Percentiles rank a stretch among this genome's conserved stretches.
Conservation (phyloP, 2,888 invertebrate species). For the Sussaba pulchella region DNA sequence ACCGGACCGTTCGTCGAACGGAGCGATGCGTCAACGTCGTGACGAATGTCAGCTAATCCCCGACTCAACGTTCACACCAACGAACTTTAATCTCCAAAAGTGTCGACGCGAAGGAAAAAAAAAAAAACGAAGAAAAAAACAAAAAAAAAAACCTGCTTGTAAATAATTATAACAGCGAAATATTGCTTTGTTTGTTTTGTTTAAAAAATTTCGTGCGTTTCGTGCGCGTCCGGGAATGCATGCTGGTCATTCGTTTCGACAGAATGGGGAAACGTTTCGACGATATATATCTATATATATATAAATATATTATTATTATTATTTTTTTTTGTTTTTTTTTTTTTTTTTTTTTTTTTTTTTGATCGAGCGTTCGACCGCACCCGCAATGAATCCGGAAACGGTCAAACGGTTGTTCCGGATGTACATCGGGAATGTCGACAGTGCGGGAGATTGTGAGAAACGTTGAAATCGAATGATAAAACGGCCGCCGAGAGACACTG, state of each 20-base stretch:
- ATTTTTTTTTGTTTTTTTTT: not conserved
- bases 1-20: too few species aligned
- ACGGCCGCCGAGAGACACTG: constrained; percentile 56
- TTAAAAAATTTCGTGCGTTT: constrained; percentile 31
- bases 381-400: too few species aligned
- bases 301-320: too few species aligned
- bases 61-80: too few species aligned
- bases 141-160: constrained; percentile 1
- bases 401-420: too few species aligned
- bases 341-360: constrained; percentile 19
- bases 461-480: constrained; percentile 5
- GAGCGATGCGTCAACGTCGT: too few species aligned
- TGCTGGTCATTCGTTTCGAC: constrained; percentile 56
- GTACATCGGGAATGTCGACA: constrained; percentile 23
- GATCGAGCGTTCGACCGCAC: constrained; percentile 7
- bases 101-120: too few species aligned
- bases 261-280: constrained; percentile 35
- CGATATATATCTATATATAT: too few species aligned
- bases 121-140: too few species aligned
- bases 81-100: too few species aligned
- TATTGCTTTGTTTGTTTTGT: constrained; percentile 20
- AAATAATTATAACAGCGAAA: constrained; percentile 1
- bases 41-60: too few species aligned
- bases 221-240: constrained; percentile 41
- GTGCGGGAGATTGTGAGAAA: constrained; percentile 24